A percentile compares a stretch with the other conserved stretches of the same genome.
Evolutionary conservation across 2,113 vertebrate genomes (phyloP).

Genomic region (Cephalopholis sonnerati): DNA sequence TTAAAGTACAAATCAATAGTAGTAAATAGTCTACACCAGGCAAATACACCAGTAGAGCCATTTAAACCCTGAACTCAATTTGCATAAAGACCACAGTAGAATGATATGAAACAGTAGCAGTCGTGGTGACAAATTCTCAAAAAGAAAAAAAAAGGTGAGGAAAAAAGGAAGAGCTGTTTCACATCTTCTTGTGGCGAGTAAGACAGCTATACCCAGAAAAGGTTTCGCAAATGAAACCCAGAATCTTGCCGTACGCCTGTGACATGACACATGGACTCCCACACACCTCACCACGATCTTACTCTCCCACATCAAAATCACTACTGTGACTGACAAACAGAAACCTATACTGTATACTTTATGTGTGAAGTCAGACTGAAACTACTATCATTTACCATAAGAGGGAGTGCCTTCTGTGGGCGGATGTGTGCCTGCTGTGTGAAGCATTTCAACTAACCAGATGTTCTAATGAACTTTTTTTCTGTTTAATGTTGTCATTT

Average conservation of each 20-base stretch:
- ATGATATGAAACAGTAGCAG: neutral
- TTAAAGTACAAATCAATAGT: neutral
- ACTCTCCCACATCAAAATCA: conserved; percentile 61
- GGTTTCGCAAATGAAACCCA: conserved; percentile 51
- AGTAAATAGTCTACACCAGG: neutral
- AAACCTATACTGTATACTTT: conserved; percentile 59
- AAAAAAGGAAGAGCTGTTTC: conserved; percentile 47
- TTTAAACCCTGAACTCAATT: neutral
- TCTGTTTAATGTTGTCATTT: neutral
- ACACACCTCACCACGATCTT: conserved; percentile 37
- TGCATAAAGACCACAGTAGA: neutral
- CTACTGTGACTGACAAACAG: conserved; percentile 71
- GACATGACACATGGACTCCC: conserved; percentile 60
- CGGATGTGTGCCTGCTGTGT: conserved; percentile 34
- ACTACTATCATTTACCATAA: conserved; percentile 83
- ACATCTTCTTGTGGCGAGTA: conserved; percentile 33
- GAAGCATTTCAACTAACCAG: neutral
- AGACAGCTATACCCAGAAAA: conserved; percentile 53
- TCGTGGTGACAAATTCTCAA: conserved; percentile 27
- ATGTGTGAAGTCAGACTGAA: conserved; percentile 72
- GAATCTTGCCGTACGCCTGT: neutral
- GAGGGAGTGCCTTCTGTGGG: conserved; percentile 59
- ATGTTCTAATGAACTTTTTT: neutral
- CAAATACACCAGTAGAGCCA: neutral
- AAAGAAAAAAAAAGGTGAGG: conserved; percentile 8